These are phyloP conservation scores for Ochropacha duplaris DNA, from an alignment of 2,888 invertebrate species.

Conservation along the genomic window DNA sequence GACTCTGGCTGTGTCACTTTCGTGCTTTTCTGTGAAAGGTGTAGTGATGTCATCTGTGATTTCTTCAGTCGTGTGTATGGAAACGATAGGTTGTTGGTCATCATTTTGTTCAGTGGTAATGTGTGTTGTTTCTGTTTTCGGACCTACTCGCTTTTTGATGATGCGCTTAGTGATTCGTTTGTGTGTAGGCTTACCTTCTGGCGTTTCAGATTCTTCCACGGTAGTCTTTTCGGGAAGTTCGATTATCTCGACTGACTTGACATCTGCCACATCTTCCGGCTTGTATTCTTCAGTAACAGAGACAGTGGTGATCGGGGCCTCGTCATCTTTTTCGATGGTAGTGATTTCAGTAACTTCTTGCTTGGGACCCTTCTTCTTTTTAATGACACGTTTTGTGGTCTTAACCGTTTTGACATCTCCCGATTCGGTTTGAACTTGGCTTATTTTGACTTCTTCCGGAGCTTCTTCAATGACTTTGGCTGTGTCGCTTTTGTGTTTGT, in stretches of 20 bases:
- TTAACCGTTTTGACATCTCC: constrained; percentile 35
- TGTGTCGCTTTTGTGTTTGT: constrained; percentile 17
- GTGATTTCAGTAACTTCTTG: constrained; percentile 73
- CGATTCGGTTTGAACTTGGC: constrained; percentile 18
- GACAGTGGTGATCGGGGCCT: constrained; percentile 52
- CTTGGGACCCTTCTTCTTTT: constrained; percentile 41
- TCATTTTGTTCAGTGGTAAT: constrained; percentile 40
- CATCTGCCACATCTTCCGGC: constrained; percentile 33
- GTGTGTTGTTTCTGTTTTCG: constrained; percentile 51
- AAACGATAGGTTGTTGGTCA: constrained; percentile 35
- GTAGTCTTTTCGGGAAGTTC: constrained; percentile 16
- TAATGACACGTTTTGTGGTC: constrained; percentile 54
- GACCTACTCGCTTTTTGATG: constrained; percentile 42
- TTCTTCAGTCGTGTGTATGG: constrained; percentile 41
- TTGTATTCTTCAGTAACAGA: constrained; percentile 46
- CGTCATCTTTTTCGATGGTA: constrained; percentile 64
- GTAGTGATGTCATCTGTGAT: constrained; percentile 23
- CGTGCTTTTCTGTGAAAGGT: constrained; percentile 18
- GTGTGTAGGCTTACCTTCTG: constrained; percentile 37
- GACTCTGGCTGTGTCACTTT: constrained; percentile 18
- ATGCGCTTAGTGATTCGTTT: constrained; percentile 21
- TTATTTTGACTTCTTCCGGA: constrained; percentile 11
- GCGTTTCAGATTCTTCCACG: constrained; percentile 15
- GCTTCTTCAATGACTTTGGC: constrained; percentile 33
- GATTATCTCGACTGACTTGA: constrained; percentile 13